These are phyloP conservation scores for Melipona bicolor DNA, from an alignment of 2,888 invertebrate genomes.

Conservation along the genomic window DNA sequence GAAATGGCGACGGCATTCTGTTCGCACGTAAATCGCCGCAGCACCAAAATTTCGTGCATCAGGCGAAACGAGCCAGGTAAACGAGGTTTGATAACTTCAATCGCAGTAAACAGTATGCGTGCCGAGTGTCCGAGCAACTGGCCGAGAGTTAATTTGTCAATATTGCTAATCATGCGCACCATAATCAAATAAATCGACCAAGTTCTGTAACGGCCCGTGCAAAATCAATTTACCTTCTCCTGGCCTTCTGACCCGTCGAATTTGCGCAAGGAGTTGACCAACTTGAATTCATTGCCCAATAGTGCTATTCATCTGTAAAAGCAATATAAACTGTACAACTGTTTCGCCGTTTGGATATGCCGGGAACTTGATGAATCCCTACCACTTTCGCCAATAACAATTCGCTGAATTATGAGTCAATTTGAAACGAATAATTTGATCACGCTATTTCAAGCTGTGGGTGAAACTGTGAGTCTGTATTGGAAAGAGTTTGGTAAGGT, in stretches of 20 bases:
- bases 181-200: constrained; percentile 77
- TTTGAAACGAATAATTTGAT: background rate
- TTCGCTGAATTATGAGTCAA: background rate
- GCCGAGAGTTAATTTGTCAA: constrained; percentile 76
- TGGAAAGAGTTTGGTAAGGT: background rate
- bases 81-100: constrained; percentile 54
- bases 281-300: constrained; percentile 60
- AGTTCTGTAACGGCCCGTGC: constrained; percentile 73
- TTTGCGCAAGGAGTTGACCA: constrained; percentile 71
- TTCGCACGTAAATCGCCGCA: background rate
- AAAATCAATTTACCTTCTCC: constrained; percentile 73
- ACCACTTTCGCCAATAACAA: background rate
- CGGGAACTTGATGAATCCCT: constrained; percentile 37
- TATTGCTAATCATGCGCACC: constrained; percentile 77
- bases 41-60: background rate
- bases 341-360: constrained; percentile 25
- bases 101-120: constrained; percentile 60
- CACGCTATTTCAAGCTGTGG: background rate
- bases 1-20: background rate
- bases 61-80: constrained; percentile 25
- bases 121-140: constrained; percentile 68
- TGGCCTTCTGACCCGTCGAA: constrained; percentile 67
- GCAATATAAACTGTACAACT: constrained; percentile 57
- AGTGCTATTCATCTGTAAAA: constrained; percentile 61
- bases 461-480: background rate